These are phyloP conservation scores for Simalia tracyae DNA, from an alignment of 2,797 vertebrate genomes.

Conservation along the genomic window DNA sequence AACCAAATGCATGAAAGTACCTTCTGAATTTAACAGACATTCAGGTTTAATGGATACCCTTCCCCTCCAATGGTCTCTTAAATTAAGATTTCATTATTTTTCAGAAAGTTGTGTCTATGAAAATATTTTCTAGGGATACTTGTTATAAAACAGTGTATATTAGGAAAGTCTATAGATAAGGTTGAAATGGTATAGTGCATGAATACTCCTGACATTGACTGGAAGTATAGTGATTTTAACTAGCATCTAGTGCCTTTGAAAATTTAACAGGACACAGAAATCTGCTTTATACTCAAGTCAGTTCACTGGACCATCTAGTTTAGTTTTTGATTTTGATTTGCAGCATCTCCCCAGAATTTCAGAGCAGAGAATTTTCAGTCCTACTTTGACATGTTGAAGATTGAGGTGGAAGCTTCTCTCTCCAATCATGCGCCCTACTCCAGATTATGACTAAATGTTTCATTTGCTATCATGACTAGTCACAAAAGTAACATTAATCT, in stretches of 20 bases:
- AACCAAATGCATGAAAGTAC: not conserved
- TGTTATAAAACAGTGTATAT: not conserved
- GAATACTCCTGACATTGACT: not conserved
- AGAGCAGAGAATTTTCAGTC: not conserved
- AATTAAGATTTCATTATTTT: not conserved
- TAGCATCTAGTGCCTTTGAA: slow-evolving; percentile 5
- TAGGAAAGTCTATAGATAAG: not conserved
- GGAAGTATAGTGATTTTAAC: not conserved
- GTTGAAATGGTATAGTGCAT: not conserved
- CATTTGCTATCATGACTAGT: not conserved
- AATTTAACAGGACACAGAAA: not conserved
- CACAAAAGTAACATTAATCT: not conserved
- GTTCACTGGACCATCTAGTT: not conserved
- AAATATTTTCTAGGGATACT: not conserved
- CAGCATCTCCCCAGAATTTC: not conserved
- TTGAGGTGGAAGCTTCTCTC: not conserved
- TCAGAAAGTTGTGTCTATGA: not conserved
- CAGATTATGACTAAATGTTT: not conserved
- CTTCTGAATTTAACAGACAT: not conserved
- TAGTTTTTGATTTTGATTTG: not conserved
- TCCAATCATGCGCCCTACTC: not conserved
- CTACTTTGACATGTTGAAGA: not conserved
- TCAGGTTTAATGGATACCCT: not conserved
- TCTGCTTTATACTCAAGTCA: not conserved
- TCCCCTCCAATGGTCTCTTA: not conserved